Conservation (phyloP, 1,140 invertebrate genomes). For the Cydia fagiglandana region DNA sequence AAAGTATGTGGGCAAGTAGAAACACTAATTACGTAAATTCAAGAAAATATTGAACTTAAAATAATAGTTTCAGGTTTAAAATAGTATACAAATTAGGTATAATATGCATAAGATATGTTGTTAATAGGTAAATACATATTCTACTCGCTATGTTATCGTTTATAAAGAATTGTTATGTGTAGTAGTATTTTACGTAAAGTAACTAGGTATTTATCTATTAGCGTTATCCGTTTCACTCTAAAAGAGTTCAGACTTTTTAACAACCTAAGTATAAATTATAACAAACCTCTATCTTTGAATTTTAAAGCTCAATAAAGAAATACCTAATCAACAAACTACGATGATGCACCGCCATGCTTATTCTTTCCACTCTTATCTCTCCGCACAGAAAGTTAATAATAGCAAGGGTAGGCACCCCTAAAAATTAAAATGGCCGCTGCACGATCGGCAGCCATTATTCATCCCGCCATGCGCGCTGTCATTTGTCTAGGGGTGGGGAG, state of each 20-base stretch:
- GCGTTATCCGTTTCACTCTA: too few relatives aligned
- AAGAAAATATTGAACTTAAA: neutral
- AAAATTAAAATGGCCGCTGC: conserved; percentile 77
- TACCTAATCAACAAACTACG: neutral
- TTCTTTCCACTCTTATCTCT: conserved; percentile 7
- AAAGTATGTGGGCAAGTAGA: conserved; percentile 53
- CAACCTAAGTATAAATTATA: too few relatives aligned
- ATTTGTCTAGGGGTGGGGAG: conserved; percentile 67
- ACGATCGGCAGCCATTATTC: conserved; percentile 74
- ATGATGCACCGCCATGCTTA: neutral
- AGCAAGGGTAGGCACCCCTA: conserved; percentile 64
- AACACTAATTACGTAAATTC: conserved; percentile 53
- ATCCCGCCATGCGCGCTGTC: conserved; percentile 65
- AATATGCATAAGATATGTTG: neutral
- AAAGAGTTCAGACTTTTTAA: too few relatives aligned
- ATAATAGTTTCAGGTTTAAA: neutral
- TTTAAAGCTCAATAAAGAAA: neutral
- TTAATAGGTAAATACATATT: too few relatives aligned
- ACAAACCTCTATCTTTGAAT: neutral
- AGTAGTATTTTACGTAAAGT: too few relatives aligned
- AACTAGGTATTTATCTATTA: too few relatives aligned
- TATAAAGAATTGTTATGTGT: too few relatives aligned
- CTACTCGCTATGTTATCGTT: too few relatives aligned
- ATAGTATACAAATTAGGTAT: too few relatives aligned
- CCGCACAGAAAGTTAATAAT: neutral